Base-by-base conservation (phyloP, 2,113 vertebrate species). In the Lipotes vexillifer region DNA sequence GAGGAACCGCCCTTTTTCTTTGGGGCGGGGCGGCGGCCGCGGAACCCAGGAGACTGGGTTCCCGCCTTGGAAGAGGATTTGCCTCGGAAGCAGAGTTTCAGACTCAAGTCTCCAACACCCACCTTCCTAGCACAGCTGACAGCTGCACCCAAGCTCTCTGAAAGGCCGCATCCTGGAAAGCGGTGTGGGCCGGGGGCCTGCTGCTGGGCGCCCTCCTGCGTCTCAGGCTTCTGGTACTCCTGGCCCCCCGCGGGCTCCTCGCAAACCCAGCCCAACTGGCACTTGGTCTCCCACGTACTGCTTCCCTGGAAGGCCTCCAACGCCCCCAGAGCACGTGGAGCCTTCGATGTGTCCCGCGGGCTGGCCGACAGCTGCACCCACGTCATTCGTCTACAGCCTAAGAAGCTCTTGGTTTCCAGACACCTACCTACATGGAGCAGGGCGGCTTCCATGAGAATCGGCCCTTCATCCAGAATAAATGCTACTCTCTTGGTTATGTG, bases 401-500 rank as follows among this genome's bases (percentile, higher is more conserved):
- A 89, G 36, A 65, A 4, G 36, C 80, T 59, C 20, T 90, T 98
- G 57, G 27, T 98, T 8, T 93, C 96, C 65, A 92, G 49, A 33
- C 55, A 96, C 97, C 41, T 57, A 21, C 52, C 52, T 98, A 98
- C 0, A 21, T 25, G 20, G 38, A 66, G 38, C 81, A 72, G 0
- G 23, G 23, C 6, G 2, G 55, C 21, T 41, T 74, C 38, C 55
- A 75, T 20, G 38, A 17, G 15, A 44, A 88, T 36, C 1, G 27
- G 55, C 96, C 95, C 49, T 84, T 97, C 0, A 61, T 98, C 81
- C 96, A 31, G 8, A 83, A 97, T 69, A 89, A 80, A 96, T 98
- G 98, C 94, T 97, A 97, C 92, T 98, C 96, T 75, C 97, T 96
- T 36, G 98, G 97, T 0, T 69, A 95, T 38, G 93, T 98, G 55